These are phyloP conservation scores for Physocephala rufipes DNA, from an alignment of 2,888 invertebrate genomes.

Conservation along the genomic window DNA sequence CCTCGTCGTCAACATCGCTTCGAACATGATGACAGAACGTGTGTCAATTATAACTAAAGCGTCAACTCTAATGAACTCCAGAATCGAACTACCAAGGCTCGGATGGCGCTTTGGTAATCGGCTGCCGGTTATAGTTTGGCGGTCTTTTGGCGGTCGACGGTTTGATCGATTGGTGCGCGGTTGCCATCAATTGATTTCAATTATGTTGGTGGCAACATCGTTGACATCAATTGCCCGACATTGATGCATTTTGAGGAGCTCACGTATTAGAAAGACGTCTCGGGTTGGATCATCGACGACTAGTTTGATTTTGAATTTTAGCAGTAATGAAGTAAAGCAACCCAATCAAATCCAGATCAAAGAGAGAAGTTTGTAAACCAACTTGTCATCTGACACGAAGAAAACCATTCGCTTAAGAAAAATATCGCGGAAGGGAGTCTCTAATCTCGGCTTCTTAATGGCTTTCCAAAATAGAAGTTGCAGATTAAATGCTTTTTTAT, in stretches of 20 bases:
- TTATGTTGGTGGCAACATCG: constrained; percentile 29
- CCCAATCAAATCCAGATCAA: background rate
- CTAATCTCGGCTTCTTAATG: too few species aligned
- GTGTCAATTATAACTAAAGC: constrained; percentile 49
- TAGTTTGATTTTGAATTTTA: background rate
- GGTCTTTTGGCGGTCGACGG: background rate
- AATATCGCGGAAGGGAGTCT: too few species aligned
- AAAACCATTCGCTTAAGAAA: too few species aligned
- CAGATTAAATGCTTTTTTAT: too few species aligned
- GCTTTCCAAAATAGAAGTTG: too few species aligned
- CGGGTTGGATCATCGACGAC: background rate
- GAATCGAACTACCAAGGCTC: constrained; percentile 34
- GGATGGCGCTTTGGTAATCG: constrained; percentile 24
- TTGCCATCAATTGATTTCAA: constrained; percentile 14
- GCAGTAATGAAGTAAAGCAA: constrained; percentile 12
- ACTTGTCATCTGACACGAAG: too few species aligned
- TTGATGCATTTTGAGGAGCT: background rate
- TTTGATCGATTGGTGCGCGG: constrained; percentile 12
- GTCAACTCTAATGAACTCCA: constrained; percentile 49
- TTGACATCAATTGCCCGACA: constrained; percentile 15
- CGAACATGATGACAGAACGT: constrained; percentile 37
- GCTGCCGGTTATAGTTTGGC: background rate
- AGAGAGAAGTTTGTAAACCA: too few species aligned
- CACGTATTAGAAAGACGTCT: constrained; percentile 16
- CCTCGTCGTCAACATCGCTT: constrained; percentile 9